These are phyloP conservation scores for Yasuhikotakia modesta DNA, from an alignment of 2,797 vertebrate genomes.

Conservation along the genomic window DNA sequence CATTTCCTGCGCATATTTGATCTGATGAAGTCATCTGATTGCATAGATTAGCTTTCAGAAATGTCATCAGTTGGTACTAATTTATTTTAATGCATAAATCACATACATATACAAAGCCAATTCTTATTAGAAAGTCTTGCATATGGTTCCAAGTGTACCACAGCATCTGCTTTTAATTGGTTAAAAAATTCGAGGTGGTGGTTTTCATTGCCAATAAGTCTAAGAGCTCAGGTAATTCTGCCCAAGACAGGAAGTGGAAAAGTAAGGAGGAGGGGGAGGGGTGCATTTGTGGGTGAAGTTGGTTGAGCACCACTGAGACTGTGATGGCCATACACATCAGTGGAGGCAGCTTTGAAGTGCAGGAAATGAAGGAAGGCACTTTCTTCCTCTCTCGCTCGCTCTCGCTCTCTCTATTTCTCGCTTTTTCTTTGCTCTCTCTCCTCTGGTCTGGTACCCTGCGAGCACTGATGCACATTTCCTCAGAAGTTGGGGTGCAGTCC, in stretches of 20 bases:
- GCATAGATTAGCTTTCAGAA: not conserved
- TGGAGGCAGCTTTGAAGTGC: conserved; percentile 79
- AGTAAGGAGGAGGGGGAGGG: conserved; percentile 54
- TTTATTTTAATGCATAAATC: not conserved
- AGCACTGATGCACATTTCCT: conserved; percentile 69
- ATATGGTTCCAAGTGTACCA: not conserved
- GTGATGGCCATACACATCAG: conserved; percentile 71
- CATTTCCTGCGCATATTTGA: not conserved
- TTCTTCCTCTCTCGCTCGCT: conserved; percentile 56
- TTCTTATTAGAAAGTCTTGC: not conserved
- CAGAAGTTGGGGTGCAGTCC: conserved; percentile 71
- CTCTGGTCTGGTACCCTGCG: conserved; percentile 63
- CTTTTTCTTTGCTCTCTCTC: conserved; percentile 50
- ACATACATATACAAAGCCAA: too few species aligned
- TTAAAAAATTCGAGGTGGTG: conserved; percentile 27
- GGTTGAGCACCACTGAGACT: conserved; percentile 58
- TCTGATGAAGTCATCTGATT: not conserved
- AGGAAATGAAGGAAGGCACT: conserved; percentile 74
- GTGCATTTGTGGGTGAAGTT: not conserved
- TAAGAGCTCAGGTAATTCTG: conserved; percentile 47
- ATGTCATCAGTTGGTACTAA: not conserved
- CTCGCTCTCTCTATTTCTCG: conserved; percentile 28
- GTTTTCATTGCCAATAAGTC: conserved; percentile 25
- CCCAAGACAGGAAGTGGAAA: conserved; percentile 43
- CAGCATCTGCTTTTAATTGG: conserved; percentile 8